A percentile compares a stretch with the other conserved stretches of the same genome.
Evolutionary conservation across 2,113 vertebrate species (phyloP).

Genomic region (Syngnathoides biaculeatus): DNA sequence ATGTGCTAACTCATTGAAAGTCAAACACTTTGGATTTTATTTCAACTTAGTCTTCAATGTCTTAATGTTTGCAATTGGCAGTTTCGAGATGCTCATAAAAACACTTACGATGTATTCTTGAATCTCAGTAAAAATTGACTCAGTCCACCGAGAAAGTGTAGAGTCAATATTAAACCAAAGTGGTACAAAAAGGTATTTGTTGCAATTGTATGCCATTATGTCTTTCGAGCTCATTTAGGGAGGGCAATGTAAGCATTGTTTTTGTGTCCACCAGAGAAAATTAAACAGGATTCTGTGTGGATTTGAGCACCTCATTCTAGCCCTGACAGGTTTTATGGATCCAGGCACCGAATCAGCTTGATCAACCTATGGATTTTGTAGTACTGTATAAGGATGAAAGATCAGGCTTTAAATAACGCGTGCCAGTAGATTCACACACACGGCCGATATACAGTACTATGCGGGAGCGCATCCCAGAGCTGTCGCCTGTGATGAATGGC

Average conservation of each 20-base stretch:
- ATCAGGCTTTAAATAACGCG: conserved; percentile 48
- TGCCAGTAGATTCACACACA: conserved; percentile 29
- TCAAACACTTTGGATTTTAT: no score
- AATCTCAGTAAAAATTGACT: not conserved
- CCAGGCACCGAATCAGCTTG: conserved; percentile 29
- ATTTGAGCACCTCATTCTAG: conserved; percentile 41
- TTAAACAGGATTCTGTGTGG: conserved; percentile 32
- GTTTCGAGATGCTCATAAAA: not conserved
- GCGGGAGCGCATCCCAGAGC: conserved; percentile 36
- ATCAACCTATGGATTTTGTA: conserved; percentile 51
- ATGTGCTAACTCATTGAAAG: no score
- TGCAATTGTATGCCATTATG: no score
- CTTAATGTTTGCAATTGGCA: not conserved
- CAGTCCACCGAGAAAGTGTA: not conserved
- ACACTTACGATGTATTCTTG: not conserved
- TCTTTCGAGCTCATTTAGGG: conserved; percentile 10
- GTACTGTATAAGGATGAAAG: conserved; percentile 35
- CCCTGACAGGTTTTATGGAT: conserved; percentile 39
- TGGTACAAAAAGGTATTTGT: conserved; percentile 3
- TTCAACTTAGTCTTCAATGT: not conserved
- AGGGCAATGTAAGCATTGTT: conserved; percentile 27
- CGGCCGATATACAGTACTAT: conserved; percentile 25
- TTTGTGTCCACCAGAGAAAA: conserved; percentile 24
- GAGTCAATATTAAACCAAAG: not conserved
- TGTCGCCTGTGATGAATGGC: conserved; percentile 53